Base-by-base conservation (phyloP, 2,797 vertebrate genomes). In the Cuniculus paca region DNA sequence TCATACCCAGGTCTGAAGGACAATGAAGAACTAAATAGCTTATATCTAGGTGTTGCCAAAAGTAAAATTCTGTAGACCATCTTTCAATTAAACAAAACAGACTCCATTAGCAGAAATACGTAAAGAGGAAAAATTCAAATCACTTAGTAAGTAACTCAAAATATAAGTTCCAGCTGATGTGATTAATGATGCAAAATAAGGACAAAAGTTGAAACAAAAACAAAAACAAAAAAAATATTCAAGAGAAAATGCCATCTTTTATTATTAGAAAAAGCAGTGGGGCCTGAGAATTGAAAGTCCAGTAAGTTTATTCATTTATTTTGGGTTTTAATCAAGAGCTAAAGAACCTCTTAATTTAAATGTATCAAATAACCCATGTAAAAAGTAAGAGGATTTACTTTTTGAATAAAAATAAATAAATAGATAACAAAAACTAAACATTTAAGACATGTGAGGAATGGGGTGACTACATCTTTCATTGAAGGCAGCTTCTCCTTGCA, bases 401-500 rank as follows among this genome's bases (percentile, higher is more conserved):
- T 80, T 77, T 42, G 88, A 72, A 97, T 70, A 82, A 91, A 96
- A 77, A 74, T 26, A 72, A 95, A 90, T 26, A 61, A 83, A 92
- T 8, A 72, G 22, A 52, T 52, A 70, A 91, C 34, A 79, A 91
- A 87, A 90, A 86, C 36, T 81, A 79, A 34, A 68, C 54, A 74
- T 22, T 63, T 63, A 60, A 72, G 42, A 78, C 2, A 42, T 24
- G 6, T 14, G 48, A 65, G 52, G 39, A 75, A 82, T 54, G 48
- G 80, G 93, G n/a, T 93, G 16, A 34, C 88, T 95, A 6, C 48
- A 45, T 84, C 50, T 86, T 96, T 95, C 60, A 63, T 72, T 39
- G 75, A 91, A 86, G 90, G 82, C 90, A 95, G n/a, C 56, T 81
- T 94, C 72, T 91, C 39, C 63, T 88, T 63, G 88, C 95, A 91